Base-by-base conservation (phyloP, 2,113 vertebrate species). In the Dryoscopus gambensis region DNA sequence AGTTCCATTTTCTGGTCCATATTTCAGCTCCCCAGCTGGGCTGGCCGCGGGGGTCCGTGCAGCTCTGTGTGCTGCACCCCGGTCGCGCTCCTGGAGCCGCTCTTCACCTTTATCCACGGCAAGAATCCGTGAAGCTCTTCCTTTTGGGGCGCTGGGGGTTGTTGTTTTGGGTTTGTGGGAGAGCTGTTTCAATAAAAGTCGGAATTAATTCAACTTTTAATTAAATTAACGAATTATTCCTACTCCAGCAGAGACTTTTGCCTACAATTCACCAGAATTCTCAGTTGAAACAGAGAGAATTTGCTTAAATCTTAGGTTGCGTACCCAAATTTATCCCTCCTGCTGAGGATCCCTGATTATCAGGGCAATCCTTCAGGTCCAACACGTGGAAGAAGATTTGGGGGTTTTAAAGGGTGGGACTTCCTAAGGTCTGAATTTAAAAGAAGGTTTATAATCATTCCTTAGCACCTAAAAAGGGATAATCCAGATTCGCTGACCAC, bases 381-480 rank as follows among this genome's bases (percentile, higher is more conserved):
- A 35, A 31, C 18, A 5, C 0, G 1, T 14, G 25, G 57, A 47
- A n/a, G 8, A 67, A 15, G 8, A 31, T 2, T 2, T 17, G 12
- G 11, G 37, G 5, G 46, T 65, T 74, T 74, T 39, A 56, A 65
- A 82, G 30, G 46, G 47, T 30, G 24, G 9, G 7, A 6, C n/a
- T 82, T 82, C 46, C 11, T 39, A 11, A 60, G 23, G 33, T 11
- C 73, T 77, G 35, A 40, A 5, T 47, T 84, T 50, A 73, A 47
- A 16, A 19, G 42, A 9, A 30, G 11, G 10, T 67, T 63, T 57
- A 6, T 30, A 50, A 53, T 27, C 13, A 49, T 53, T 74, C 27
- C 25, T 55, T 44, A 55, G 10, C 13, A 23, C 70, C 53, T 74
- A 44, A 68, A n/a, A 3, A 40, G 55, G n/a, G 91, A 82, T 74